Percentiles rank a stretch among this genome's conserved stretches.
Conservation (phyloP, 2,888 invertebrate genomes). For the Dasysyrphus tricinctus region DNA sequence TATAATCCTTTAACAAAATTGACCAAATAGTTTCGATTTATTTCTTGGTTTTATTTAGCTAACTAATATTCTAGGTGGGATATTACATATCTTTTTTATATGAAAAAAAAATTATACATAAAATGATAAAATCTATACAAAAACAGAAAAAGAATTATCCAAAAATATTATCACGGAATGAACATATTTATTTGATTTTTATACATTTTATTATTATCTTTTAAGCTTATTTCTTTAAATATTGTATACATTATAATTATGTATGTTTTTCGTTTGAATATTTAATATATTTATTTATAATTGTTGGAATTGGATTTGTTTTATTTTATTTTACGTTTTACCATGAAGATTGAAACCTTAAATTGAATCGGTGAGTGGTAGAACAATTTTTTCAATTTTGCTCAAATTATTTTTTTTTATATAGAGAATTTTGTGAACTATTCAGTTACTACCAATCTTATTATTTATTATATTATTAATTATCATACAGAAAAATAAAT, state of each 20-base stretch:
- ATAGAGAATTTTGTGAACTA: too few species aligned
- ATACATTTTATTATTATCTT: slow-evolving; percentile 56
- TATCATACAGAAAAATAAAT: too few species aligned
- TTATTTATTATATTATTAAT: too few species aligned
- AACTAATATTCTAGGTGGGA: slow-evolving; percentile 54
- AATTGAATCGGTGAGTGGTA: not conserved
- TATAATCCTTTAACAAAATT: slow-evolving; percentile 47
- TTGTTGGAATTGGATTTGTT: slow-evolving; percentile 74
- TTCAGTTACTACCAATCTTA: too few species aligned
- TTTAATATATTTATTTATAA: slow-evolving; percentile 74
- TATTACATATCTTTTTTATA: slow-evolving; percentile 74
- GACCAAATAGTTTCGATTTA: slow-evolving; percentile 63
- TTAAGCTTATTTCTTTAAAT: slow-evolving; percentile 63
- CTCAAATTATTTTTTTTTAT: too few species aligned
- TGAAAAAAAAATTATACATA: slow-evolving; percentile 52
- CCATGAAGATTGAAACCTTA: not conserved
- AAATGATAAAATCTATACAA: slow-evolving; percentile 51
- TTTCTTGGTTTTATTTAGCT: slow-evolving; percentile 55
- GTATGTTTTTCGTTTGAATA: slow-evolving; percentile 72
- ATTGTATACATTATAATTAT: slow-evolving; percentile 50
- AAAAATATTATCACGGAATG: slow-evolving; percentile 71
- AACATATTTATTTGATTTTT: slow-evolving; percentile 64
- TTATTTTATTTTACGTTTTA: slow-evolving; percentile 69
- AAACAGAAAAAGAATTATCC: slow-evolving; percentile 57
- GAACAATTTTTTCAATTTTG: not conserved